A percentile compares a stretch with the other conserved stretches of the same genome.
Conservation (phyloP, 2,113 vertebrate genomes). For the Menura novaehollandiae region DNA sequence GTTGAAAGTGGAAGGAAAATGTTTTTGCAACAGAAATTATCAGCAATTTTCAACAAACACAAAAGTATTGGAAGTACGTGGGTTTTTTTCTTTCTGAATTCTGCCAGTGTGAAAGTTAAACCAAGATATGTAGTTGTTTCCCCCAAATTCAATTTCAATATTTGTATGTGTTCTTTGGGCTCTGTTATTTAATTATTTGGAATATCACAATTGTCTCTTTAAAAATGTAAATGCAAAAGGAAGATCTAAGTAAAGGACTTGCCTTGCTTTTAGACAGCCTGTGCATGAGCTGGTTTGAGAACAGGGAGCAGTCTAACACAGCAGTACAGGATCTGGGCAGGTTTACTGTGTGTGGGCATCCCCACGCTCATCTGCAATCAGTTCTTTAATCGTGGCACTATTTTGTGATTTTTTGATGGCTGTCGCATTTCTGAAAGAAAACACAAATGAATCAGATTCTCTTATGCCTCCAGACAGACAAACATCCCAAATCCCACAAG, state of each 20-base stretch:
- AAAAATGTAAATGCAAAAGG: not conserved
- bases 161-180: not conserved
- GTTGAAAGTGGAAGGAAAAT: slow-evolving; percentile 34
- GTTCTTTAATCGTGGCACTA: not conserved
- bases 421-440: not conserved
- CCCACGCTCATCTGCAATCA: fast-evolving
- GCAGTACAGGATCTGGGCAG: not conserved
- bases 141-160: not conserved
- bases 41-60: slow-evolving; percentile 27
- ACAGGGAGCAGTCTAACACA: not conserved
- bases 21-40: slow-evolving; percentile 53
- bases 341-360: not conserved
- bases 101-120: not conserved
- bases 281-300: not conserved
- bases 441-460: not conserved
- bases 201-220: not conserved
- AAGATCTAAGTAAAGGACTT: not conserved
- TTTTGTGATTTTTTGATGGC: not conserved
- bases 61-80: not conserved
- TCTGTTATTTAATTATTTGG: not conserved
- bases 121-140: not conserved
- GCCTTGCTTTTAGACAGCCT: not conserved
- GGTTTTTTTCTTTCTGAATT: not conserved
- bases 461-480: not conserved
- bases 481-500: not conserved